Base-by-base conservation (phyloP, 2,888 invertebrate genomes). In the Aphrophora alni region DNA sequence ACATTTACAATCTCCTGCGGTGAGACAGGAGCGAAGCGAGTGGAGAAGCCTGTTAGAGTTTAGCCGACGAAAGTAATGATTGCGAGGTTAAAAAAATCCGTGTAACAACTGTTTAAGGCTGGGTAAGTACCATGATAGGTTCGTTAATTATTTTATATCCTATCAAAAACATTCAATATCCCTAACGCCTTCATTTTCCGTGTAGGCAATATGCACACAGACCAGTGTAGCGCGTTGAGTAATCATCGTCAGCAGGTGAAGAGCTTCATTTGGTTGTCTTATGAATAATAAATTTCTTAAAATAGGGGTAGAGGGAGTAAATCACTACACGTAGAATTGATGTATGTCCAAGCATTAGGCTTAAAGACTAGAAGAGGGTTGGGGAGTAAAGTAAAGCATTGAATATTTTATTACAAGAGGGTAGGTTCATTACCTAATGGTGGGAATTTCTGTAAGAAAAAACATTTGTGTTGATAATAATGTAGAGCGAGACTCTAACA, bases 351-450 rank as follows among this genome's bases (percentile, higher is more conserved):
- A 59, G 21, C 59, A 59, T 59, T 59, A 59, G 59, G 59, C 21
- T n/a, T 59, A 59, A 59, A 59, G 59, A 59, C 59, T 59, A 21
- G 59, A n/a, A 59, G 59, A 59, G 59, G 59, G 59, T 59, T n/a
- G 59, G 8, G 33, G 8, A n/a, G n/a, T n/a, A 44, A 14, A 44
- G 8, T 3, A 3, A 3, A 21, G 59, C 10, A 14, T 59, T 59
- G 59, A 59, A 59, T 59, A 59, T 59, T 59, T 59, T n/a, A 59
- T 59, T 0, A 8, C 21, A 59, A 59, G 59, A 59, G 14, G 59
- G 59, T 21, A 4, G 59, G 21, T 59, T 59, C 59, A 59, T 59
- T 59, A 59, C 59, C 59, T 59, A 59, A 59, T 59, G 59, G 59
- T 59, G 59, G 59, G 59, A 59, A 59, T 7, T 21, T 14, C 21